Evolutionary conservation across 2,888 invertebrate genomes (phyloP), one percentile per base, ranked within the genome.

Genomic region (Germaria angustata): DNA sequence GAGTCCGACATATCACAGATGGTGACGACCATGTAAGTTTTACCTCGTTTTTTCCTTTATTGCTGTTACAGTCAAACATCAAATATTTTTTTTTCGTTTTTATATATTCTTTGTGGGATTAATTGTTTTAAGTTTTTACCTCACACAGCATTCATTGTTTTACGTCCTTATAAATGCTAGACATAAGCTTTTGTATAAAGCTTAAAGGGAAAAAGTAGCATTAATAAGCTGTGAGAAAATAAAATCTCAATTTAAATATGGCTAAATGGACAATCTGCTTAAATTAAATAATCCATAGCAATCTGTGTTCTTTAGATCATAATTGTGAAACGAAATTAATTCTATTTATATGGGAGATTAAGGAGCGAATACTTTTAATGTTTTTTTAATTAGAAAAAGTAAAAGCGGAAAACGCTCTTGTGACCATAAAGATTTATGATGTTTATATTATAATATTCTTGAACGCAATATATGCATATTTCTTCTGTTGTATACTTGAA

Each of bases 71-170:
- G 57, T 34, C 71, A 66, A 66, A 59, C 51, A 24, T n/a, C 41
- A 53, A 71, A 53, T 71, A 34, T 24, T 66, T 44, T 41, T 46
- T 55, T 22, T 51, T 11, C 4, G 51, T 20, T 63, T 65, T 66
- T 72, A 51, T 44, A 36, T 71, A 63, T 66, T 46, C 76, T 76
- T 76, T 76, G 66, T 61, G 44, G 59, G 76, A 65, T 76, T 81
- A 76, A 81, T 71, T 76, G 57, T 51, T 81, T 76, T 24, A 46
- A 49, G 28, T 75, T 75, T 53, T 46, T 22, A 3, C 15, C 7
- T 15, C 8, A 22, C 15, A 6, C 2, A 9, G 17, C 28, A 6
- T 9, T 39, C 39, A 2, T 24, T 51, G 11, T n/a, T 24, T 17
- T 13, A 22, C n/a, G 24, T 20, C 6, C 24, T 49, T 28, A 39